A percentile compares a stretch with the other conserved stretches of the same genome.
These are phyloP conservation scores for Harpagifer antarcticus DNA, from an alignment of 2,797 vertebrate species.

Conservation along the genomic window DNA sequence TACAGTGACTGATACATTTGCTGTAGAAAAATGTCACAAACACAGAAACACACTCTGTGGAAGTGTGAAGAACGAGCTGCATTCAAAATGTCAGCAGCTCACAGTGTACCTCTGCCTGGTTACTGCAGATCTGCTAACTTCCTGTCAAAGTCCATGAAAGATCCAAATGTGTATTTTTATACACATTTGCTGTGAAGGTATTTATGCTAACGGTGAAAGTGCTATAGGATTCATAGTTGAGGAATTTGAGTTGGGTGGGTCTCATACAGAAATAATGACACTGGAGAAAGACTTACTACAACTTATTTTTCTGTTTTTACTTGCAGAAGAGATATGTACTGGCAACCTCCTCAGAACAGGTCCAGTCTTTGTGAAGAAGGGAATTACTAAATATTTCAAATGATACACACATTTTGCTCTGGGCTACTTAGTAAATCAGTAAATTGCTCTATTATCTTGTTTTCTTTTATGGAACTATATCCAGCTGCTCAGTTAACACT, in stretches of 20 bases:
- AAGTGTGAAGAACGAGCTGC: slow-evolving; percentile 10
- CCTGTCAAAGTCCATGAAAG: slow-evolving; percentile 41
- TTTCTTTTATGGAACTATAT: background rate
- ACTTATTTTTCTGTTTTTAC: slow-evolving; percentile 5
- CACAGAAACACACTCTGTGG: slow-evolving; percentile 11
- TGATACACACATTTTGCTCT: slow-evolving; percentile 3
- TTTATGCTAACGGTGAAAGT: slow-evolving; percentile 47
- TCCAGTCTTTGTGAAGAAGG: slow-evolving; percentile 4
- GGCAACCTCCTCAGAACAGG: slow-evolving; percentile 25
- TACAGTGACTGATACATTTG: slow-evolving; percentile 32
- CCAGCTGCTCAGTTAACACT: slow-evolving; percentile 1
- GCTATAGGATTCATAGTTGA: slow-evolving; percentile 24
- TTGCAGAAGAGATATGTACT: slow-evolving; percentile 27
- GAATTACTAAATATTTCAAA: slow-evolving; percentile 12
- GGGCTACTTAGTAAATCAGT: slow-evolving; percentile 22
- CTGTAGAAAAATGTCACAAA: slow-evolving; percentile 20
- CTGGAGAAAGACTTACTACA: slow-evolving; percentile 8
- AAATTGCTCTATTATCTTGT: background rate
- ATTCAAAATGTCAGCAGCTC: slow-evolving; percentile 20
- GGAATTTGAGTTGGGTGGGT: slow-evolving; percentile 46
- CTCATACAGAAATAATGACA: slow-evolving; percentile 31
- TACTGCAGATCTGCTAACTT: slow-evolving; percentile 16
- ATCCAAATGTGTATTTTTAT: slow-evolving; percentile 52
- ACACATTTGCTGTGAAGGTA: slow-evolving; percentile 26
- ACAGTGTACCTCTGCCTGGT: slow-evolving; percentile 4